A percentile compares a stretch with the other conserved stretches of the same genome.
Evolutionary conservation across 1,140 invertebrate genomes (phyloP).

Genomic region (Mya arenaria): DNA sequence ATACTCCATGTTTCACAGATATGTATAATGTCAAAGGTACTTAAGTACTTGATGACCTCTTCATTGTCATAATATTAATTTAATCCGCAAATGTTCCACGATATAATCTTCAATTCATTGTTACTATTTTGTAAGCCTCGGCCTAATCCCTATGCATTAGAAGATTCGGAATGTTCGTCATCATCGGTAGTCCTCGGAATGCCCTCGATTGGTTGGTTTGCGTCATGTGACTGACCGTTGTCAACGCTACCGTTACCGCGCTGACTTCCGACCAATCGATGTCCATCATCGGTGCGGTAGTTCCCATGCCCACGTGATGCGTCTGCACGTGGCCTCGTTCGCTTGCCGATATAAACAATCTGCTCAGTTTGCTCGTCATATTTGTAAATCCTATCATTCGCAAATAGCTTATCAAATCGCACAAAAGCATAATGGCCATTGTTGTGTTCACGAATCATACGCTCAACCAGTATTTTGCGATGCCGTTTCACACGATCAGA

Average conservation of each 20-base stretch:
- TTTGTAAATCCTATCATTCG: not conserved
- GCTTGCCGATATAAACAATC: too few species aligned
- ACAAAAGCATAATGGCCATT: not conserved
- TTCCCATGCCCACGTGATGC: too few species aligned
- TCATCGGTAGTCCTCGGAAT: too few species aligned
- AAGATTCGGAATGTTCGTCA: not conserved
- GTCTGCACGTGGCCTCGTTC: too few species aligned
- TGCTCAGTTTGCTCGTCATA: not conserved
- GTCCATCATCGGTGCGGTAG: too few species aligned
- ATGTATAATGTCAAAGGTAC: not conserved
- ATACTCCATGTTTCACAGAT: slow-evolving; percentile 9
- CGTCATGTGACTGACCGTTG: too few species aligned
- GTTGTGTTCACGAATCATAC: not conserved
- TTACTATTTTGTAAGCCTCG: not conserved
- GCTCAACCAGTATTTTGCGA: not conserved
- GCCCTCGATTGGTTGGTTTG: too few species aligned
- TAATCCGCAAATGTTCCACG: not conserved
- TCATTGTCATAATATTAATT: not conserved
- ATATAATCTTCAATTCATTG: not conserved
- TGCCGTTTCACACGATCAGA: not conserved
- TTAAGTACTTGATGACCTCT: not conserved
- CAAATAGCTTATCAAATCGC: not conserved
- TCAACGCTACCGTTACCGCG: too few species aligned
- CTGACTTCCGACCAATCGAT: too few species aligned
- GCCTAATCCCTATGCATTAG: not conserved